Evolutionary conservation across 2,113 vertebrate species (phyloP).

Genomic region (Camelus dromedarius): DNA sequence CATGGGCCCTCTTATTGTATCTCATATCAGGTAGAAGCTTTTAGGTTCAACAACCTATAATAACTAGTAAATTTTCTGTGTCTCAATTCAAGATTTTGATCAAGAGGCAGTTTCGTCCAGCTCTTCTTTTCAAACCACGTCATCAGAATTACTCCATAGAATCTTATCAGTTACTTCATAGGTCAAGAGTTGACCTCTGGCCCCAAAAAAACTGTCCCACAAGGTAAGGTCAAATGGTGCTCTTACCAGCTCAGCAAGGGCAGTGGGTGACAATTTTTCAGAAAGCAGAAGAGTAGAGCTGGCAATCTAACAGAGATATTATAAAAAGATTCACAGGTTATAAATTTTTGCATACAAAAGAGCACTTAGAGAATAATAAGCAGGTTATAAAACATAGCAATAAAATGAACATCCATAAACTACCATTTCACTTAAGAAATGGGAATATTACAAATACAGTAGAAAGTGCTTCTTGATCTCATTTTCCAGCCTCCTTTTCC

Average conservation of each 20-base stretch:
- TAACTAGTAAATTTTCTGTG: neutral
- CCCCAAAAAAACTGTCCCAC: neutral
- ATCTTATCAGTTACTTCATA: neutral
- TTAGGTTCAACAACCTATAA: neutral
- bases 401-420: neutral
- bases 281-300: neutral
- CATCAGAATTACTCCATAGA: neutral
- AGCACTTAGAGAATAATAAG: neutral
- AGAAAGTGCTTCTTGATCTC: neutral
- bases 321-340: neutral
- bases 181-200: neutral
- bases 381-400: neutral
- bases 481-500: neutral
- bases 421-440: slow-evolving; percentile 22
- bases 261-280: neutral
- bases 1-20: neutral
- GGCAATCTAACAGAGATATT: neutral
- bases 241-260: neutral
- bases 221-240: neutral
- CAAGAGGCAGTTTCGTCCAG: neutral
- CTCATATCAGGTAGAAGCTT: neutral
- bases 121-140: neutral
- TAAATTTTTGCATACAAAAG: neutral
- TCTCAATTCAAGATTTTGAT: neutral
- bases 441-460: neutral